Base-by-base conservation (phyloP, 1,140 invertebrate genomes). In the Lordiphosa clarofinis region DNA sequence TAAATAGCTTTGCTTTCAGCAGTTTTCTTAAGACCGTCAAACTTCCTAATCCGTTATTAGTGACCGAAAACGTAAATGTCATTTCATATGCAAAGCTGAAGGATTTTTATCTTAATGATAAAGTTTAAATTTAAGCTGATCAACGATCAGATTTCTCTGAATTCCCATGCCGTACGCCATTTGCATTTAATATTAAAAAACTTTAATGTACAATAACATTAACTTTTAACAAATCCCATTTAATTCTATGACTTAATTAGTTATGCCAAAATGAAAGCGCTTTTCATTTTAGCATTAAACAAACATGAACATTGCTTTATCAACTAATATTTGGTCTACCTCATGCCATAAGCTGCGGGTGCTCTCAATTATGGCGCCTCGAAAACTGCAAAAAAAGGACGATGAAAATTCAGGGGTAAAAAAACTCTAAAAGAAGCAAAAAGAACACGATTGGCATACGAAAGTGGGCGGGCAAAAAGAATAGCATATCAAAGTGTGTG, bases 401-500 rank as follows among this genome's bases (percentile, higher is more conserved):
- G 7, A 8, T 8, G 40, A 15, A 12, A 31, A 21, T 8, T 12
- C 28, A 31, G 28, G 6, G 28, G 2, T 8, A 31, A 31, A 28
- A 31, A 31, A 31, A 31, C 28, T 7, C 28, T 31, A 35, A 42
- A 11, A 33, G 33, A 24, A 28, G 33, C n/a, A 48, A 40, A 44
- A 37, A 24, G 35, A 48, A 12, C 31, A 28, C 38, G 10, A 33
- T 33, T 24, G 66, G 63, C 63, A 66, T 56, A 28, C 61, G 36
- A 33, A 65, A 66, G 38, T 37, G 38, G 43, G 43, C 31, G 15
- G 44, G 33, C 63, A 66, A 66, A 66, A 66, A 66, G 63, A 52
- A 66, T 66, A 56, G 15, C 31, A 48, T 56, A 66, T 66, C 63
- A 66, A 66, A 66, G 62, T 10, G 59, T 10, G 59, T 4, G 47